Base-by-base conservation (phyloP, 2,888 invertebrate species). In the Campoplex capitator region DNA sequence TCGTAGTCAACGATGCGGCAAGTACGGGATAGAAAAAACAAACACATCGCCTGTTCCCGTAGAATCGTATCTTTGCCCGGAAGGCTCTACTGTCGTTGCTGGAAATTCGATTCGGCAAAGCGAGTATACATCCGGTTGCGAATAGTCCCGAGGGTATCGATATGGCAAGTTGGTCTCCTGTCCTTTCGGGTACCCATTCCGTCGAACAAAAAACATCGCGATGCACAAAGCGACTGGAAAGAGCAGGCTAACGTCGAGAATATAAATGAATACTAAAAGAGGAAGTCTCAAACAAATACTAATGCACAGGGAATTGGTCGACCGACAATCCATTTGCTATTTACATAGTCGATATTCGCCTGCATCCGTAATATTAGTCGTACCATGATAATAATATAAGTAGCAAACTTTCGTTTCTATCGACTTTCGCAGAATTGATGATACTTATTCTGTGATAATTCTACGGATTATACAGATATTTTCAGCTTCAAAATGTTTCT, bases 1-100 rank as follows among this genome's bases (percentile, higher is more conserved):
- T 78, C 78, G 79, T 75, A 88, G 82, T 84, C 87, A 84, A 85
- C 74, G 82, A 76, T 67, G 76, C 82, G 81, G 77, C 78, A 83
- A 82, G 83, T 68, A 54, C 54, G 58, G 56, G 32, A 70, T 18
- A 74, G 68, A 75, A 35, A 68, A 75, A 82, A 82, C 74, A 54
- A 80, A 35, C 38, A 2, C n/a, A 9, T 48, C 35, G 13, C 42
- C 38, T 73, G 35, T 48, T 54, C 32, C 18, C n/a, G 45, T 45
- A 28, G 54, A 78, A 38, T 70, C 32, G 56, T 28, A 70, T 79
- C 78, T 74, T 78, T 78, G 54, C 83, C 76, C 51, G 48, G 78
- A 45, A 45, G 73, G 54, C 23, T 54, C 45, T 35, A 45, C 51
- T 75, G 79, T 71, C 81, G 62, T 81, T 75, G 56, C 58, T 79